Evolutionary conservation across 2,888 invertebrate genomes (phyloP).

Genomic region (Capitulum mitella): DNA sequence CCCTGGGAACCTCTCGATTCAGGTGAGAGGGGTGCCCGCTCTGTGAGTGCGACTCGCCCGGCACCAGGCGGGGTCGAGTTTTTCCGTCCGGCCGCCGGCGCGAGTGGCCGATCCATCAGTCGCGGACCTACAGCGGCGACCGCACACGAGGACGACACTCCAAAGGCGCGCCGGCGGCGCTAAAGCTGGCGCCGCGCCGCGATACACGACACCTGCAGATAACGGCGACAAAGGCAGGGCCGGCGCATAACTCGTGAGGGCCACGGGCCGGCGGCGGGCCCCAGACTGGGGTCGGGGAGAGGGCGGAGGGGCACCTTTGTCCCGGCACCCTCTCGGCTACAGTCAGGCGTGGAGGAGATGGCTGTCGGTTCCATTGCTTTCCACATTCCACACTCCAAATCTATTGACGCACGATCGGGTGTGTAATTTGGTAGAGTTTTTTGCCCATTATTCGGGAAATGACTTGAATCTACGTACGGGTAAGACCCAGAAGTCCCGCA

Average conservation of each 20-base stretch:
- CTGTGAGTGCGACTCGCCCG: background rate
- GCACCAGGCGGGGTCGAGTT: background rate
- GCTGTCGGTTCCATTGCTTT: background rate
- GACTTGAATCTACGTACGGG: too few relatives aligned
- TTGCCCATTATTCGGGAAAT: too few relatives aligned
- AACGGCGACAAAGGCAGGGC: background rate
- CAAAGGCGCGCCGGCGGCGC: background rate
- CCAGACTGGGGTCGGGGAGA: background rate
- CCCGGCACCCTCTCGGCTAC: background rate
- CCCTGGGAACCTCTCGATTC: background rate
- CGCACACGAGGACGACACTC: background rate
- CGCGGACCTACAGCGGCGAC: background rate
- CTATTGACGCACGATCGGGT: background rate
- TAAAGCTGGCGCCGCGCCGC: background rate
- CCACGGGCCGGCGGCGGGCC: background rate
- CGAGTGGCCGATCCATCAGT: background rate
- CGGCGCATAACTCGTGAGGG: conserved; percentile 6
- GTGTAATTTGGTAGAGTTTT: background rate
- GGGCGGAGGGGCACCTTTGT: too few relatives aligned
- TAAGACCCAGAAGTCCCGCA: too few relatives aligned
- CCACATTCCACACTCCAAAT: background rate
- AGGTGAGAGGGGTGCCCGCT: background rate
- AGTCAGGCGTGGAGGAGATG: background rate
- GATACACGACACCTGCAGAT: background rate
- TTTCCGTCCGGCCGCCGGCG: background rate